Evolutionary conservation across 2,113 vertebrate genomes (phyloP).

Genomic region (Phodopus roborovskii): DNA sequence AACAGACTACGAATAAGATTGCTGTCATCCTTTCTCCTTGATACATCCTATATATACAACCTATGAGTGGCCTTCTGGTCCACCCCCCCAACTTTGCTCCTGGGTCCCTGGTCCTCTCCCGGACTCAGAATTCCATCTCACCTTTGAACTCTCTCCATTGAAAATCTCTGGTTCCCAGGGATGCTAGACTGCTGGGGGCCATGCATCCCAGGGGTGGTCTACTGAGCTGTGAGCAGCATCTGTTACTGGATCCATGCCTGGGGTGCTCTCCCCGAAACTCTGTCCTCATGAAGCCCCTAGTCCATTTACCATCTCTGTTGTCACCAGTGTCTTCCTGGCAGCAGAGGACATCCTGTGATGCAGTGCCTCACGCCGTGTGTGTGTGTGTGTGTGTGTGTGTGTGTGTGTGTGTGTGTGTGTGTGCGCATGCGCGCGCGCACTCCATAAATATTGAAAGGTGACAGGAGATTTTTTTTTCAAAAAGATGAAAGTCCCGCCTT

Average conservation of each 20-base stretch:
- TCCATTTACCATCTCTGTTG: conserved; percentile 14
- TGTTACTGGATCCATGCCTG: not conserved
- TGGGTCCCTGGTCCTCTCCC: not conserved
- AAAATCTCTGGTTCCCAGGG: not conserved
- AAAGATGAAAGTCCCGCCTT: conserved; percentile 61
- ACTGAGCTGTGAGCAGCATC: rapidly evolving
- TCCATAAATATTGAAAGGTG: conserved; percentile 64
- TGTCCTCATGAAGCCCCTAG: conserved; percentile 20
- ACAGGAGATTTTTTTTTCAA: conserved; percentile 35
- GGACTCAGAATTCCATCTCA: not conserved
- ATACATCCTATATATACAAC: not conserved
- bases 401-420: too few species aligned
- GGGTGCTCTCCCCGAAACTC: not conserved
- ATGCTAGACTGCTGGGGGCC: not conserved
- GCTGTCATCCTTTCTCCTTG: rapidly evolving
- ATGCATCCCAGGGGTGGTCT: not conserved
- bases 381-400: too few species aligned
- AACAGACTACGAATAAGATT: not conserved
- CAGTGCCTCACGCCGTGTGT: not conserved
- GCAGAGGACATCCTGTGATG: conserved; percentile 33
- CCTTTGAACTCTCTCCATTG: not conserved
- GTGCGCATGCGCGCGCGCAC: too few species aligned
- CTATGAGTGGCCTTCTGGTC: not conserved
- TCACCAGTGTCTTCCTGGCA: conserved; percentile 3
- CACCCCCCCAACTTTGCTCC: not conserved